Percentiles rank a stretch among this genome's conserved stretches.
Evolutionary conservation across 35 echinoderm and acorn worm genomes (phyloP).

Genomic region (Ophiothrix spiculata): DNA sequence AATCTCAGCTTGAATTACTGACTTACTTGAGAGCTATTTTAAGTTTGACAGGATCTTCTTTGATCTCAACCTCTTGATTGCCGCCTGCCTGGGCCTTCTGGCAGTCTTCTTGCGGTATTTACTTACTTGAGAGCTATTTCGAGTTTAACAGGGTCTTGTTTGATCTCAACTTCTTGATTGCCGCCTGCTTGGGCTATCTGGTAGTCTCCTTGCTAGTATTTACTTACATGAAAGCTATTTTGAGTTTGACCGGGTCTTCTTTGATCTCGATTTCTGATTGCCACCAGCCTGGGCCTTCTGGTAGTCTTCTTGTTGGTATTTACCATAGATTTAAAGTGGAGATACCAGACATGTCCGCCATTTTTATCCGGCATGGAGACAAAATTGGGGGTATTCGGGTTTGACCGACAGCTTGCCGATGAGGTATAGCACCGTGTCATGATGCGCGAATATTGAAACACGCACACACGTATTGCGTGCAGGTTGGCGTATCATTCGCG

Average conservation of each 20-base stretch:
- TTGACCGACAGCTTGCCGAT: no score
- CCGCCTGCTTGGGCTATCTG: slow-evolving; percentile 85
- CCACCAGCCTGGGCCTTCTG: slow-evolving; percentile 88
- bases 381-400: no score
- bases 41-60: slow-evolving; percentile 90
- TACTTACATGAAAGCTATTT: slow-evolving; percentile 99
- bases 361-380: no score
- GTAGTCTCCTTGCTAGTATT: slow-evolving; percentile 93
- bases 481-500: no score
- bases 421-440: no score
- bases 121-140: slow-evolving; percentile 96
- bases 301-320: slow-evolving; percentile 95
- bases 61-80: slow-evolving; percentile 63
- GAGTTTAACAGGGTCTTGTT: slow-evolving; percentile 89
- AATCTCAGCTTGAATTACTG: no score
- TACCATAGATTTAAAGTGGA: no score
- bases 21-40: slow-evolving; percentile 98
- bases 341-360: no score
- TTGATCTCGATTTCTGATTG: slow-evolving; percentile 63
- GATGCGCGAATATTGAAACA: no score
- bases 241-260: slow-evolving; percentile 94
- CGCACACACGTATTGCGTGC: no score
- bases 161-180: slow-evolving; percentile 63
- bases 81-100: slow-evolving; percentile 87
- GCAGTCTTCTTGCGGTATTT: slow-evolving; percentile 83